Evolutionary conservation across 1,140 invertebrate species (phyloP), one percentile per base, ranked within the genome.

Genomic region (Musca domestica): DNA sequence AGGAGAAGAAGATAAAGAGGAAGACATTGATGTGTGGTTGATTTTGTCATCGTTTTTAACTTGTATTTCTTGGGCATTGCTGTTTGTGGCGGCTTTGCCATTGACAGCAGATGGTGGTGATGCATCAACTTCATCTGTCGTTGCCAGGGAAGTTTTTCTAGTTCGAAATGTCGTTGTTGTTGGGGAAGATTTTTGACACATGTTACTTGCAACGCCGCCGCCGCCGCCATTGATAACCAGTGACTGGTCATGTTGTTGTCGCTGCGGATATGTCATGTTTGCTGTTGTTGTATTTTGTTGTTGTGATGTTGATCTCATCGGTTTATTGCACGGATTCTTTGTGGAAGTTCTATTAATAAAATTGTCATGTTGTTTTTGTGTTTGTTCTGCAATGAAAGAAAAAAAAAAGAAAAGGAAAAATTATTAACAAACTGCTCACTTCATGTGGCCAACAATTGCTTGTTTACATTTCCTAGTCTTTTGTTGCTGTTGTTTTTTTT

Each of bases 231-330:
- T 47, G 30, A 64, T 69, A 30, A 56, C 17, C 23, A 64, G 52
- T 34, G 66, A 52, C 67, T 65, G 54, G 7, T 58, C 27, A 15
- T 41, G 69, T 69, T 74, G 74, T 72, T 71, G 68, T 34, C 25
- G 51, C 25, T 66, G 67, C 27, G 63, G 12, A 68, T 54, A 30
- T 25, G 61, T 41, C 12, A 54, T 58, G 30, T 61, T 23, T 74
- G 73, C 58, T 72, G 68, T 76, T 76, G 71, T 72, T 71, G 73
- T 74, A 72, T 71, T 69, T 71, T 73, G 69, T 72, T 74, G 65
- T 41, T 58, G 67, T 69, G 51, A 64, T 67, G 46, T 65, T 51
- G 47, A 27, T 65, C 47, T 30, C 34, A n/a, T 47, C 47, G 65
- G 56, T 61, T 61, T 22, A 63, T 67, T 52, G 65, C 65, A 65